Percentiles rank a stretch among this genome's conserved stretches.
Conservation (phyloP, 1,140 invertebrate species). For the Platyura marginata region DNA sequence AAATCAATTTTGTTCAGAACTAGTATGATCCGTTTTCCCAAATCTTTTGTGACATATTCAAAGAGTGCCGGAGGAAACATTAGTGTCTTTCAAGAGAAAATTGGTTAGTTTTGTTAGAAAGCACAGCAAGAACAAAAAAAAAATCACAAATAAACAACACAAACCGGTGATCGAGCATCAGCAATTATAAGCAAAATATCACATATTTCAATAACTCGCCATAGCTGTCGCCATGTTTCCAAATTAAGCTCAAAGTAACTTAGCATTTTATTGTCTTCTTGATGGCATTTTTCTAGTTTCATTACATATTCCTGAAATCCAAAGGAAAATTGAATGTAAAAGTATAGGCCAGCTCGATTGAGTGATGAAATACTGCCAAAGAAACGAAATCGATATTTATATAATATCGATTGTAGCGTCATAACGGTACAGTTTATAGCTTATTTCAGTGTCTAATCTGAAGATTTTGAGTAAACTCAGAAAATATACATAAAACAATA, state of each 20-base stretch:
- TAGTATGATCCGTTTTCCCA: slow-evolving; percentile 69
- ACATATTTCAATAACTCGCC: slow-evolving; percentile 81
- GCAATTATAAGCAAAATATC: slow-evolving; percentile 71
- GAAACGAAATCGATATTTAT: background rate
- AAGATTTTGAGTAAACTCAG: too few species aligned
- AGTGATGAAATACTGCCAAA: too few species aligned
- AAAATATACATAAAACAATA: too few species aligned
- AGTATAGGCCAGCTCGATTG: background rate
- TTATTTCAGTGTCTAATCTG: too few species aligned
- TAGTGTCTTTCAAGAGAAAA: slow-evolving; percentile 29
- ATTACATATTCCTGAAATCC: slow-evolving; percentile 27
- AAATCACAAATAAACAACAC: too few species aligned
- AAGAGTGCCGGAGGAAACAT: slow-evolving; percentile 87
- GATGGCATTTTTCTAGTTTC: slow-evolving; percentile 24
- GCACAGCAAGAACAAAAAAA: background rate
- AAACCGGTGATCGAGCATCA: slow-evolving; percentile 66
- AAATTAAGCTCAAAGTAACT: slow-evolving; percentile 69
- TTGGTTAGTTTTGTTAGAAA: background rate
- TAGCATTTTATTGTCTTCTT: slow-evolving; percentile 25
- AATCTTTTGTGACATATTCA: slow-evolving; percentile 47
- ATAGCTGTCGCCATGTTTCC: slow-evolving; percentile 85
- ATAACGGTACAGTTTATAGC: slow-evolving; percentile 3
- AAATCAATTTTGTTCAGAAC: slow-evolving; percentile 89
- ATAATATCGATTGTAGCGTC: background rate
- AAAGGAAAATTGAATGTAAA: slow-evolving; percentile 4